These are phyloP conservation scores for Bergia sp. DNA, from an alignment of 92 coral and sea anemone genomes.

Conservation along the genomic window DNA sequence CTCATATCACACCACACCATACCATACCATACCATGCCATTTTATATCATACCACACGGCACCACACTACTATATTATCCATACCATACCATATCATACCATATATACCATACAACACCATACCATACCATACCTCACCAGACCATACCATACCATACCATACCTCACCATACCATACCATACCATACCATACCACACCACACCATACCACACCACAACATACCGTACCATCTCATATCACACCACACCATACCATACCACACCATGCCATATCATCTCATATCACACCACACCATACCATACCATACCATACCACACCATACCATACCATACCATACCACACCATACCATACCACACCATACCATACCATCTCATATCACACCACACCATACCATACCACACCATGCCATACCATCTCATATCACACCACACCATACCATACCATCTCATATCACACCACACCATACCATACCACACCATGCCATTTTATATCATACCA, in stretches of 20 bases:
- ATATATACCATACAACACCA: too few relatives aligned
- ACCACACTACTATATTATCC: neutral
- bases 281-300: constrained; percentile 6
- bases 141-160: neutral
- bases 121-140: neutral
- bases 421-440: neutral
- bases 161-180: neutral
- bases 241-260: neutral
- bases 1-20: neutral
- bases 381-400: neutral
- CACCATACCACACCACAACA: neutral
- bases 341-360: neutral
- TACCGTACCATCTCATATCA: neutral
- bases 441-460: neutral
- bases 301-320: neutral
- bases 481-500: neutral
- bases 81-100: too few relatives aligned
- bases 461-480: neutral
- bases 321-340: neutral
- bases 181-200: neutral
- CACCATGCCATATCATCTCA: neutral
- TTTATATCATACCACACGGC: neutral
- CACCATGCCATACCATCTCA: neutral
- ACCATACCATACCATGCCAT: neutral
- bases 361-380: neutral